Conservation (phyloP, 1,140 invertebrate genomes). For the Pollicipes pollicipes region DNA sequence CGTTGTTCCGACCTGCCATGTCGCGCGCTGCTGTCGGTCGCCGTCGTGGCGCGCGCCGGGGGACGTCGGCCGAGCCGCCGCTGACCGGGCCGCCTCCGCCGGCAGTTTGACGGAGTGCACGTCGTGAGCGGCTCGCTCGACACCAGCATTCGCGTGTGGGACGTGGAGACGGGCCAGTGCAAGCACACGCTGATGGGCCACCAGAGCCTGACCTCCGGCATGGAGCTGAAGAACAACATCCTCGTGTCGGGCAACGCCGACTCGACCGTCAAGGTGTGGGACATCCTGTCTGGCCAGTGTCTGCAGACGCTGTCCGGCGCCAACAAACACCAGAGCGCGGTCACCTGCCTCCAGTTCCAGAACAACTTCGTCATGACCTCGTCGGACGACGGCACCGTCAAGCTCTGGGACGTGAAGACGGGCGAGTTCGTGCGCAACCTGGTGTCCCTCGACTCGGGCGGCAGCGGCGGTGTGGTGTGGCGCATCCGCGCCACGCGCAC, state of each 20-base stretch:
- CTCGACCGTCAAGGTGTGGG: conserved; percentile 98
- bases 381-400: conserved; percentile 88
- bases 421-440: conserved; percentile 69
- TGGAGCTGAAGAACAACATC: conserved; percentile 91
- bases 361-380: conserved; percentile 97
- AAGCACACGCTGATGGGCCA: conserved; percentile 92
- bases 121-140: conserved; percentile 97
- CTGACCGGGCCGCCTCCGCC: too few relatives aligned
- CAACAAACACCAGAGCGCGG: conserved; percentile 93
- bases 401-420: conserved; percentile 93
- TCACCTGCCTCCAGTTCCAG: conserved; percentile 95
- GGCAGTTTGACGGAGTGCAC: conserved; percentile 84
- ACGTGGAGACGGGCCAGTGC: conserved; percentile 77
- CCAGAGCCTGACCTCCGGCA: conserved; percentile 91
- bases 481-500: conserved; percentile 86
- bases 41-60: too few relatives aligned
- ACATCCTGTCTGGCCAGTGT: conserved; percentile 90
- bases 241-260: conserved; percentile 98
- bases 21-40: too few relatives aligned
- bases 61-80: too few relatives aligned
- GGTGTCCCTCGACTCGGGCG: conserved; percentile 74
- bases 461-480: conserved; percentile 97
- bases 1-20: too few relatives aligned
- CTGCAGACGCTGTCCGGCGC: conserved; percentile 86
- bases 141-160: conserved; percentile 96